Evolutionary conservation across 2,113 vertebrate species (phyloP).

Genomic region (Columbina picui): DNA sequence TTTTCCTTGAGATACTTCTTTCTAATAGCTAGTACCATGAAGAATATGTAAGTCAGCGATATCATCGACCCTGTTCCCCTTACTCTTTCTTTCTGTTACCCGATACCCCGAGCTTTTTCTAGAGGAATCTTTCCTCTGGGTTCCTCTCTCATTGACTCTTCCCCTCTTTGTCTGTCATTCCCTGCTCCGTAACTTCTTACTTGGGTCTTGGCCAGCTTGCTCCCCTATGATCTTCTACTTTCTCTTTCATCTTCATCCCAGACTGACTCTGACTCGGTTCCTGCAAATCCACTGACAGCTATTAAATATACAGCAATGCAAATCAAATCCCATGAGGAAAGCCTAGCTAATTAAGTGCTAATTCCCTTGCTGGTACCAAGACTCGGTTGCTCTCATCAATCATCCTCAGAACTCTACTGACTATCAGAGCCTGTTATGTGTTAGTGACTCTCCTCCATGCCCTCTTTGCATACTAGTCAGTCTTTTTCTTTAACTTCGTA

Average conservation of each 20-base stretch:
- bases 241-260: slow-evolving; percentile 46
- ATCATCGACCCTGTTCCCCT: background rate
- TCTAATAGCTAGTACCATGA: background rate
- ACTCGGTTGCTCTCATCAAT: slow-evolving; percentile 26
- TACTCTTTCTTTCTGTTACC: background rate
- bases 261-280: background rate
- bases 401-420: background rate
- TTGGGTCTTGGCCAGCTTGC: slow-evolving; percentile 20
- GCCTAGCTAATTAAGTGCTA: slow-evolving; percentile 18
- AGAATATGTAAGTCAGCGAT: background rate
- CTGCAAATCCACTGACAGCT: slow-evolving; percentile 6
- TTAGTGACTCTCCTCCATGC: background rate
- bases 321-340: background rate
- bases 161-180: background rate
- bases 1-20: background rate
- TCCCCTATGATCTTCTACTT: background rate
- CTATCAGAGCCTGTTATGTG: background rate
- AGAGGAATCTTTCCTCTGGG: background rate
- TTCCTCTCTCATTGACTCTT: background rate
- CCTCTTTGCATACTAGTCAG: background rate
- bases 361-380: slow-evolving; percentile 30
- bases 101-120: background rate
- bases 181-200: background rate
- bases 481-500: background rate
- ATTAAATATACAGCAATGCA: slow-evolving; percentile 41